A percentile compares a stretch with the other conserved stretches of the same genome.
Conservation (phyloP, 2,113 vertebrate species). For the Trachemys scripta region DNA sequence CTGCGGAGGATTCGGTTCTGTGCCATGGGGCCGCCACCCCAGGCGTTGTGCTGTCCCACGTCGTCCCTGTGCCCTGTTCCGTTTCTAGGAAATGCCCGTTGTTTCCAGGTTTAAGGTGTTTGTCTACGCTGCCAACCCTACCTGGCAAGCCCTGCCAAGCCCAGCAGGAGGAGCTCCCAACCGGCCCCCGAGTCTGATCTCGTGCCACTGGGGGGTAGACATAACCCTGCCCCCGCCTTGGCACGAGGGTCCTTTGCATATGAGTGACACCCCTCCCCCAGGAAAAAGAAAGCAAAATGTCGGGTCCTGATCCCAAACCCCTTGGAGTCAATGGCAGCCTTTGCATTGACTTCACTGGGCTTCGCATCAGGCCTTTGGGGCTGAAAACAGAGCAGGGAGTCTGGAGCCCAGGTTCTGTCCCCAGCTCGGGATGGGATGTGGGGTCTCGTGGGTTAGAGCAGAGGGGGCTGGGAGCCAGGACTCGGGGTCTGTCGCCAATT, state of each 20-base stretch:
- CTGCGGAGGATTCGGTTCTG: not conserved
- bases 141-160: constrained; percentile 7
- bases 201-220: not conserved
- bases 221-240: not conserved
- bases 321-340: not conserved
- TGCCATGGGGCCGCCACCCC: not conserved
- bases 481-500: not conserved
- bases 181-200: not conserved
- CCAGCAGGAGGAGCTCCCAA: not conserved
- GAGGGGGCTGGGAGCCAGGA: not conserved
- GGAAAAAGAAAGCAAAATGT: not conserved
- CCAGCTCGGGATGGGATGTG: not conserved
- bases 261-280: not conserved
- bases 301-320: not conserved
- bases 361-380: not conserved
- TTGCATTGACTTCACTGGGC: not conserved
- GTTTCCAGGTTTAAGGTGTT: constrained; percentile 6
- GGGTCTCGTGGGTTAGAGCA: not conserved
- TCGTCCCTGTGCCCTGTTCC: not conserved
- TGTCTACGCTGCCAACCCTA: not conserved
- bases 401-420: not conserved
- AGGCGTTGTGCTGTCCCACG: not conserved
- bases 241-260: not conserved
- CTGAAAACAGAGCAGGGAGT: not conserved
- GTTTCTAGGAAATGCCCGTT: not conserved